These are phyloP conservation scores for Dolichopus griseipennis DNA, from an alignment of 2,888 invertebrate species.

Conservation along the genomic window DNA sequence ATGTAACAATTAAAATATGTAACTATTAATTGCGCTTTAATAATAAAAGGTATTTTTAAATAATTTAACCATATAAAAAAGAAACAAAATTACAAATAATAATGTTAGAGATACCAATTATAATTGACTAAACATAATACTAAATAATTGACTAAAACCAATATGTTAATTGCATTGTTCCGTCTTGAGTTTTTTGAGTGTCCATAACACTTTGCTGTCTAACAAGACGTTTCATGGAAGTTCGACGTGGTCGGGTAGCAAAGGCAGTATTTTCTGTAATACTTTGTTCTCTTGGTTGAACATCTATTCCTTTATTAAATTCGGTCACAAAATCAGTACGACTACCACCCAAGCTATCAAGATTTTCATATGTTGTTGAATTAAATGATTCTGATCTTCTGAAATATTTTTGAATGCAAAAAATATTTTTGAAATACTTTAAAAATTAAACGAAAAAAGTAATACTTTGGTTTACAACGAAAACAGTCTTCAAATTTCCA, in stretches of 20 bases:
- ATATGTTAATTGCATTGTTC: constrained; percentile 75
- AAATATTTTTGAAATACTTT: not conserved
- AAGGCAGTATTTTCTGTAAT: constrained; percentile 41
- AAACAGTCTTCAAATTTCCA: constrained; percentile 69
- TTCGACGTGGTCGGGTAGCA: constrained; percentile 30
- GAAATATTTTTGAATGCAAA: constrained; percentile 27
- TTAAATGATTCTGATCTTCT: constrained; percentile 52
- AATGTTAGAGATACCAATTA: not conserved
- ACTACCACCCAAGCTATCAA: constrained; percentile 43
- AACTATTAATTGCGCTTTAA: too few species aligned
- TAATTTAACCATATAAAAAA: too few species aligned
- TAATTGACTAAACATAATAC: not conserved
- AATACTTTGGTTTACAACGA: constrained; percentile 53
- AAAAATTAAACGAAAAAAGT: not conserved
- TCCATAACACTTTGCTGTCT: constrained; percentile 74
- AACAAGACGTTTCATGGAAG: constrained; percentile 60
- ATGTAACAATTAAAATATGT: too few species aligned
- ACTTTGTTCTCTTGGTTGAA: constrained; percentile 20
- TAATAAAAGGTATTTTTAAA: too few species aligned
- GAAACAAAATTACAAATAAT: too few species aligned
- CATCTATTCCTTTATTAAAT: constrained; percentile 33
- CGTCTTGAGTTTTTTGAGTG: constrained; percentile 68
- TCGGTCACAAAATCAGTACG: constrained; percentile 39
- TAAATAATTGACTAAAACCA: constrained; percentile 56
- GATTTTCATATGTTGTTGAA: constrained; percentile 62